Conservation (phyloP, 2,888 invertebrate genomes). For the Drosophila rubida region DNA sequence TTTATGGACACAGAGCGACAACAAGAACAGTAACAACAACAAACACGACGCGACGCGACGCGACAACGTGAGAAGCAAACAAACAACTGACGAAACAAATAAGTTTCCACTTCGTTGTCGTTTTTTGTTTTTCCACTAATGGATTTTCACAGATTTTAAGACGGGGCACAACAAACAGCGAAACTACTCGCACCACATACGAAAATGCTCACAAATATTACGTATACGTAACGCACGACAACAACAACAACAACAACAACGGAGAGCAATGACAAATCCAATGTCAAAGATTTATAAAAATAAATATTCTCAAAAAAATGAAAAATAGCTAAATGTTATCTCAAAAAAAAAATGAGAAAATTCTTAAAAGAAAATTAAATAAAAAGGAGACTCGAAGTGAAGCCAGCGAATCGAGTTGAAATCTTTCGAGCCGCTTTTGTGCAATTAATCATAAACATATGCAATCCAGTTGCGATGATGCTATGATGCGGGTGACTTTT, state of each 20-base stretch:
- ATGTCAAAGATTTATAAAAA: constrained; percentile 82
- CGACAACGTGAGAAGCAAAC: constrained; percentile 40
- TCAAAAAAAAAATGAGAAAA: neutral
- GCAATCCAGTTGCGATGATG: constrained; percentile 1
- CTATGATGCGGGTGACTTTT: constrained; percentile 15
- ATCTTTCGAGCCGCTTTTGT: neutral
- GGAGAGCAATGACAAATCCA: constrained; percentile 82
- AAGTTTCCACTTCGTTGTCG: constrained; percentile 30
- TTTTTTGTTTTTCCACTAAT: constrained; percentile 27
- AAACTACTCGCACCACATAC: constrained; percentile 18
- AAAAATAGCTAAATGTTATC: constrained; percentile 5
- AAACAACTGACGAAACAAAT: constrained; percentile 23
- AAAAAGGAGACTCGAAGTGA: neutral
- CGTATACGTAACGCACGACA: constrained; percentile 71
- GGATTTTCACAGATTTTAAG: constrained; percentile 20
- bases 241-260: constrained; percentile 42
- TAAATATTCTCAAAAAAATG: constrained; percentile 63
- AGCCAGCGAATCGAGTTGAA: neutral
- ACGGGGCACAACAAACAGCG: constrained; percentile 21
- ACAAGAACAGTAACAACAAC: constrained; percentile 44
- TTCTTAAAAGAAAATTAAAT: neutral
- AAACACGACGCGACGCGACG: constrained; percentile 43
- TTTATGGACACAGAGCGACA: constrained; percentile 61
- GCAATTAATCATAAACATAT: constrained; percentile 16
- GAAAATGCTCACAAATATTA: constrained; percentile 56